A percentile compares a stretch with the other conserved stretches of the same genome.
Evolutionary conservation across 2,797 vertebrate species (phyloP).

Genomic region (Danio aesculapii): DNA sequence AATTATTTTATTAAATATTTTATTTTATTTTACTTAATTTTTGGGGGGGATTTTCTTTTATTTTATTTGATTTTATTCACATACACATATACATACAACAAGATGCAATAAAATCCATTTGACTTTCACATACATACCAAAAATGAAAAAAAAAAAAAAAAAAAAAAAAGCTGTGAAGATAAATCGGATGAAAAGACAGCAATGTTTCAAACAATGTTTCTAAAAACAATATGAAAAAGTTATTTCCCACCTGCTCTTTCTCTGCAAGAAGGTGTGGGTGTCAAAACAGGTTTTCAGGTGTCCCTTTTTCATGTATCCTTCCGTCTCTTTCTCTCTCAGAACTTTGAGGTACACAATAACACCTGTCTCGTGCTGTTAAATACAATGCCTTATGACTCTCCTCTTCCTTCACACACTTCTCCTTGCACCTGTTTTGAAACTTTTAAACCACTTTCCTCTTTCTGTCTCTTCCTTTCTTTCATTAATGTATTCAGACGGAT

Average conservation of each 20-base stretch:
- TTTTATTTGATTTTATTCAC: background rate
- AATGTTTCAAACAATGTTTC: background rate
- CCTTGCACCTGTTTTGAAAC: conserved; percentile 32
- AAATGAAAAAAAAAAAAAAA: background rate
- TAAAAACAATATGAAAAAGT: background rate
- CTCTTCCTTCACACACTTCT: background rate
- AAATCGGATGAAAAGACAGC: background rate
- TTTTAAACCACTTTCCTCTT: background rate
- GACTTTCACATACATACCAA: background rate
- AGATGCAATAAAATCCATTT: background rate
- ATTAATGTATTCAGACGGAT: background rate
- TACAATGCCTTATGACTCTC: background rate
- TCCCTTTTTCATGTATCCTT: background rate
- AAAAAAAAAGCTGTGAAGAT: background rate
- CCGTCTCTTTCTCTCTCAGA: conserved; percentile 1
- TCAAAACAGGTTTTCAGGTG: conserved; percentile 15
- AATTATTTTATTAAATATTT: too few relatives aligned
- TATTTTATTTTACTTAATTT: background rate
- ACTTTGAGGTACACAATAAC: conserved; percentile 24
- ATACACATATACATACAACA: background rate
- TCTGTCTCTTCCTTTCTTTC: background rate
- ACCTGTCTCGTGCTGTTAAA: conserved; percentile 30
- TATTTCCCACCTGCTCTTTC: background rate
- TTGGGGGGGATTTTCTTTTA: too few relatives aligned
- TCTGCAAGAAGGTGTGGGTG: background rate